Evolutionary conservation across 2,888 invertebrate genomes (phyloP).

Genomic region (Anticlea derivata): DNA sequence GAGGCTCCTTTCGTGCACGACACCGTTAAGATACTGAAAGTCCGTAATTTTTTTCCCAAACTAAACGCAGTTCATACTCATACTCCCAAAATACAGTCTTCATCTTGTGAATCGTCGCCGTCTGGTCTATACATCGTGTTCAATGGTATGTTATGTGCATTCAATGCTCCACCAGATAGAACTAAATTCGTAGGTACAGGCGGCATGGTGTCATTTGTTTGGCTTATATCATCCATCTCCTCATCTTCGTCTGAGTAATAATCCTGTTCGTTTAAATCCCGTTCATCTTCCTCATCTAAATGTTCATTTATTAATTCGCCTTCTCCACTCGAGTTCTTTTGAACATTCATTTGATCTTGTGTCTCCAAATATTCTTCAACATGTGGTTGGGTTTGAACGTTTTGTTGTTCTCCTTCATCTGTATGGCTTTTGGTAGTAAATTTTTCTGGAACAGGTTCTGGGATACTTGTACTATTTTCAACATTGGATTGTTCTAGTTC

Average conservation of each 20-base stretch:
- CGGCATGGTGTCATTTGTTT: neutral
- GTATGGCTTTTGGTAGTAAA: no score
- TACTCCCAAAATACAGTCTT: slow-evolving; percentile 52
- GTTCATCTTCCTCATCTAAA: neutral
- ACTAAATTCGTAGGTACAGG: slow-evolving; percentile 23
- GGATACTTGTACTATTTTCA: neutral
- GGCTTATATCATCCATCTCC: slow-evolving; percentile 5
- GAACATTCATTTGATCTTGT: neutral
- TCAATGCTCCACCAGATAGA: slow-evolving; percentile 22
- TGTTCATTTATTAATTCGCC: no score
- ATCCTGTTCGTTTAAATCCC: neutral
- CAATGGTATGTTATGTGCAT: slow-evolving; percentile 13
- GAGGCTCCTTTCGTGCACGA: no score
- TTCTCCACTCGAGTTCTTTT: no score
- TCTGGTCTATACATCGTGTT: slow-evolving; percentile 9
- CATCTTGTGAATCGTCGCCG: slow-evolving; percentile 34
- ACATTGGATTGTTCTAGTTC: neutral
- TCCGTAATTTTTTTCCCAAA: no score
- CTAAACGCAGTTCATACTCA: no score
- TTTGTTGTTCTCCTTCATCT: neutral
- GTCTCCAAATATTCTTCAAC: neutral
- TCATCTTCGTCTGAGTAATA: slow-evolving; percentile 6
- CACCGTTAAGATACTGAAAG: no score
- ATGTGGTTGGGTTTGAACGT: neutral
- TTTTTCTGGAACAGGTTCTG: no score